Evolutionary conservation across 2,113 vertebrate genomes (phyloP), one percentile per base, ranked within the genome.

Genomic region (Lontra canadensis): DNA sequence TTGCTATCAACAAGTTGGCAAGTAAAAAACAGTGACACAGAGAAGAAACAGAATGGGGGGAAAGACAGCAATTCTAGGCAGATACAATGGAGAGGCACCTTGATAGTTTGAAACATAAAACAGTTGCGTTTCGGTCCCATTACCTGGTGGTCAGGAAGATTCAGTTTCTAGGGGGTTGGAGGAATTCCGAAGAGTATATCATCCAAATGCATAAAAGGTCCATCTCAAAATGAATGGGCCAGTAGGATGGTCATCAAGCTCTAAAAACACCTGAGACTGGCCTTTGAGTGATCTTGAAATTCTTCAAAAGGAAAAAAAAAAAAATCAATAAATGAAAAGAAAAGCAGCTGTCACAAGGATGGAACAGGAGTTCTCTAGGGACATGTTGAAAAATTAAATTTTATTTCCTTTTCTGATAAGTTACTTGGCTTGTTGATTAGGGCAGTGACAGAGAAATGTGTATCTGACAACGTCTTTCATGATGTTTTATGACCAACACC

Each of bases 1-100:
- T 63, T 84, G 78, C 42, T 44, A 91, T 67, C 59, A 94, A 92
- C 49, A 97, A 90, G 73, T 73, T 86, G 85, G 76, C 47, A 91
- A 88, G 57, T 78, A 23, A 87, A 90, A 93, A 95, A 73, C 31
- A 74, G 80, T 61, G 84, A 94, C 69, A 76, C 0, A 21, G 57
- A 73, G 69, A 79, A 90, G 65, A 73, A 76, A 90, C 14, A 14
- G 18, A 57, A 83, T 13, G 36, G 47, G 67, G 79, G 31, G 49
- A 73, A 71, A 67, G 31, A 67, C 12, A 86, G 18, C 73, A 86
- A 91, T 92, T 90, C 47, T 34, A 84, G 42, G 49, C 36, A 71
- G 11, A 84, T 47, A 90, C 25, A 95, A 92, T 15, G 36, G n/a
- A 85, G 29, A 86, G 71, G 71, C 80, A 59, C 2, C 31, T 25